Conservation (phyloP, 1,140 invertebrate species). For the Mizuhopecten yessoensis region DNA sequence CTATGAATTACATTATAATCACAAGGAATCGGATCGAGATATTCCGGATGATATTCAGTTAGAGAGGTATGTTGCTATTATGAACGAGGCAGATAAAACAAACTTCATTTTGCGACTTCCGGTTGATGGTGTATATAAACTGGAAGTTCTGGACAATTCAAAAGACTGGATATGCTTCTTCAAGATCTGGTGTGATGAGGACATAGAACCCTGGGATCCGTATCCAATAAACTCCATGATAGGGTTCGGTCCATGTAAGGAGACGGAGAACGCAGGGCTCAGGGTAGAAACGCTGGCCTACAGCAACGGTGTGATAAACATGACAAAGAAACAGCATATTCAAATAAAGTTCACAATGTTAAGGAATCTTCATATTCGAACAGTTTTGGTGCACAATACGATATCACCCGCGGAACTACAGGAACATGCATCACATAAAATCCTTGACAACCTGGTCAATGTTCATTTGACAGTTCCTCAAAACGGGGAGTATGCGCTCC, state of each 20-base stretch:
- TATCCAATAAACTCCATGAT: conserved; percentile 54
- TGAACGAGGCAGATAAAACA: conserved; percentile 42
- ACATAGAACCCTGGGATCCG: conserved; percentile 43
- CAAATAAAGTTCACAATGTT: conserved; percentile 50
- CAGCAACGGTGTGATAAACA: conserved; percentile 47
- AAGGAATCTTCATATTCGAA: conserved; percentile 46
- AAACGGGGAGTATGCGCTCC: conserved; percentile 58
- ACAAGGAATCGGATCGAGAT: conserved; percentile 45
- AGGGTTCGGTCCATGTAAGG: conserved; percentile 57
- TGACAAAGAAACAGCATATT: conserved; percentile 43
- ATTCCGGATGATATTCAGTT: conserved; percentile 53
- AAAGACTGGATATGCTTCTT: conserved; percentile 55
- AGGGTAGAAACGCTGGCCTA: conserved; percentile 41
- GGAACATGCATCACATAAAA: conserved; percentile 43
- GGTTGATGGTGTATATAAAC: conserved; percentile 51
- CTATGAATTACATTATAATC: conserved; percentile 53
- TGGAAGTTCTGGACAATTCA: conserved; percentile 47
- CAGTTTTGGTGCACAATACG: conserved; percentile 48
- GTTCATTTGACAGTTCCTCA: conserved; percentile 56
- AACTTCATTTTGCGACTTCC: conserved; percentile 58
- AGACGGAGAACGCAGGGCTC: conserved; percentile 51
- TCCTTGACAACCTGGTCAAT: conserved; percentile 42
- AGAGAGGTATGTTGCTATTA: conserved; percentile 46
- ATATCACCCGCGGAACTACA: not conserved
- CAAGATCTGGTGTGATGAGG: conserved; percentile 58